These are phyloP conservation scores for Catocala sponsa DNA, from an alignment of 2,888 invertebrate species.

Conservation along the genomic window DNA sequence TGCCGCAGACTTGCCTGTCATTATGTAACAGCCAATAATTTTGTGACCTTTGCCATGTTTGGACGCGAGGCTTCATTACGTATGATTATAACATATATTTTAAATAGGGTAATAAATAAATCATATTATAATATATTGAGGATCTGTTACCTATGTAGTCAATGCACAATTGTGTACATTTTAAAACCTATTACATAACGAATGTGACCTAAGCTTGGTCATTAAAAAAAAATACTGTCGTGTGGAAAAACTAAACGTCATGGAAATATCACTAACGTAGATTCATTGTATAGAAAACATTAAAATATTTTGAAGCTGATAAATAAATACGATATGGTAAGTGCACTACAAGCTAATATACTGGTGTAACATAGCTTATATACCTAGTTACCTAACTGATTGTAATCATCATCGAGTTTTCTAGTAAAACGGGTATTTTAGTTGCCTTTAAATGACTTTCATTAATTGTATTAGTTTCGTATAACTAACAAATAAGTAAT, in stretches of 20 bases:
- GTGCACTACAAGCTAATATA: neutral
- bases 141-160: too few species aligned
- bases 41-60: neutral
- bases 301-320: conserved; percentile 2
- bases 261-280: neutral
- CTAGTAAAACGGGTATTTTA: too few species aligned
- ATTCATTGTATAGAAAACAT: neutral
- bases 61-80: neutral
- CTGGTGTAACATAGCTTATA: neutral
- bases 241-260: conserved; percentile 3
- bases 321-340: neutral
- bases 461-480: too few species aligned
- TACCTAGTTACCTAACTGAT: neutral
- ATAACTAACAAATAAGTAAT: too few species aligned
- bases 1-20: conserved; percentile 8
- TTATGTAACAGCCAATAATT: conserved; percentile 4
- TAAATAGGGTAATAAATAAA: too few species aligned
- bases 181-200: too few species aligned
- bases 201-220: too few species aligned
- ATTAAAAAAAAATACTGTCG: neutral
- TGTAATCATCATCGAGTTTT: too few species aligned
- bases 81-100: too few species aligned
- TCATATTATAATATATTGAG: too few species aligned
- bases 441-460: too few species aligned
- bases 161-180: too few species aligned